Evolutionary conservation across 1,140 invertebrate genomes (phyloP).

Genomic region (Oreohelix idahoensis): DNA sequence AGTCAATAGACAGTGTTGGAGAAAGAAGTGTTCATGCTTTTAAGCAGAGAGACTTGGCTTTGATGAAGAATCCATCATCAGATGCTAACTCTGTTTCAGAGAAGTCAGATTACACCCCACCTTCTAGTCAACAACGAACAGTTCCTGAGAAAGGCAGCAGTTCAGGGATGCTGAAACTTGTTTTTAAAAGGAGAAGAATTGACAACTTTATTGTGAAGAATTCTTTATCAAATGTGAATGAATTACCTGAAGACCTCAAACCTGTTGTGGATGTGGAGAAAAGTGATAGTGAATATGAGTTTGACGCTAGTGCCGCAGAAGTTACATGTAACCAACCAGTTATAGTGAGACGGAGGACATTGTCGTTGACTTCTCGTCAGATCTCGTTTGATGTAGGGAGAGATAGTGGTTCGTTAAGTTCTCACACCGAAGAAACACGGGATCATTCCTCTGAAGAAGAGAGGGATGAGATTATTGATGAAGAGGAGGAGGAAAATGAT

Average conservation of each 20-base stretch:
- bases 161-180: slow-evolving; percentile 31
- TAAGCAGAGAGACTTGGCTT: background rate
- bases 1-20: background rate
- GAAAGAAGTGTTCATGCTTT: background rate
- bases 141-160: slow-evolving; percentile 30
- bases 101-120: background rate
- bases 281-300: slow-evolving; percentile 41
- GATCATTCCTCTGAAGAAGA: slow-evolving; percentile 4
- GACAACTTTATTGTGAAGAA: slow-evolving; percentile 34
- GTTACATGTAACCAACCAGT: slow-evolving; percentile 4
- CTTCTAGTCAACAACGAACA: slow-evolving; percentile 8
- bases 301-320: background rate
- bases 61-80: background rate
- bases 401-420: background rate
- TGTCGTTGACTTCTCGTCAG: slow-evolving; percentile 23
- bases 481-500: slow-evolving; percentile 28
- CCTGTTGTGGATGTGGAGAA: slow-evolving; percentile 38
- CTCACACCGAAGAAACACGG: background rate
- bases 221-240: slow-evolving; percentile 8
- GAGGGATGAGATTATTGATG: slow-evolving; percentile 1
- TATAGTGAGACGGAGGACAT: slow-evolving; percentile 17
- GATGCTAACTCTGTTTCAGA: background rate
- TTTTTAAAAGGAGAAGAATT: slow-evolving; percentile 29
- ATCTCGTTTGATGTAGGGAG: slow-evolving; percentile 21
- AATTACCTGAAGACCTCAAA: slow-evolving; percentile 13